phyloP scores from a whole-genome alignment of 2,113 vertebrate species.

The Engraulis encrasicolus region DNA sequence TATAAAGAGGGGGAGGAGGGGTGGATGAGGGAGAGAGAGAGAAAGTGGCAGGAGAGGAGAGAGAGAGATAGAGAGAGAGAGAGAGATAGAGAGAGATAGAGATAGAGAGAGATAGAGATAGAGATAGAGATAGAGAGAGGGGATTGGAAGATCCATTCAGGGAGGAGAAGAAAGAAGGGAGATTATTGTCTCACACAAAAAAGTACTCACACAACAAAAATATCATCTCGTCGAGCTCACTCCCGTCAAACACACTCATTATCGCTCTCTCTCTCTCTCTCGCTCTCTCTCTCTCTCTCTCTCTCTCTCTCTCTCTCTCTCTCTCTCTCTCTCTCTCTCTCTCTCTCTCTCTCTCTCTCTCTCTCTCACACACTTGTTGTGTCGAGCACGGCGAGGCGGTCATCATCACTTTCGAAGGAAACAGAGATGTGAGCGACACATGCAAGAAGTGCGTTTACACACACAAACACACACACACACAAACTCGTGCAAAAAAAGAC shows the following conservation, averaged over 20 bases:
- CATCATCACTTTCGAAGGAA: background rate
- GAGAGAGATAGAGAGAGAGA: background rate
- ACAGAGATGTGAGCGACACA: background rate
- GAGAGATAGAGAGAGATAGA: slow-evolving; percentile 28
- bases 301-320: too few relatives aligned
- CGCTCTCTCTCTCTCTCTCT: too few relatives aligned
- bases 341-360: too few relatives aligned
- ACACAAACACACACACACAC: too few relatives aligned
- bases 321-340: too few relatives aligned
- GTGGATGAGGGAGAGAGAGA: background rate
- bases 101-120: slow-evolving; percentile 26
- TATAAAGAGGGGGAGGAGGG: background rate
- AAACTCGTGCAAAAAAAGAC: too few relatives aligned
- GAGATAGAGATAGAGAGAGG: background rate
- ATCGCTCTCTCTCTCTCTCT: too few relatives aligned
- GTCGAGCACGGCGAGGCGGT: background rate
- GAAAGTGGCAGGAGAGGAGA: background rate
- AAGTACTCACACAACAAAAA: too few relatives aligned
- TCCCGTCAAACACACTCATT: too few relatives aligned
- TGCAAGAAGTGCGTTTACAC: too few relatives aligned
- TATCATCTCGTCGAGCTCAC: too few relatives aligned
- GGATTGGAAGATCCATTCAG: background rate
- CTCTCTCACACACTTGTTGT: too few relatives aligned
- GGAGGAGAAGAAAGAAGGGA: background rate
- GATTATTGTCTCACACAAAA: background rate